phyloP scores from a whole-genome alignment of 2,113 vertebrate species.

The Crotalus horridus region DNA sequence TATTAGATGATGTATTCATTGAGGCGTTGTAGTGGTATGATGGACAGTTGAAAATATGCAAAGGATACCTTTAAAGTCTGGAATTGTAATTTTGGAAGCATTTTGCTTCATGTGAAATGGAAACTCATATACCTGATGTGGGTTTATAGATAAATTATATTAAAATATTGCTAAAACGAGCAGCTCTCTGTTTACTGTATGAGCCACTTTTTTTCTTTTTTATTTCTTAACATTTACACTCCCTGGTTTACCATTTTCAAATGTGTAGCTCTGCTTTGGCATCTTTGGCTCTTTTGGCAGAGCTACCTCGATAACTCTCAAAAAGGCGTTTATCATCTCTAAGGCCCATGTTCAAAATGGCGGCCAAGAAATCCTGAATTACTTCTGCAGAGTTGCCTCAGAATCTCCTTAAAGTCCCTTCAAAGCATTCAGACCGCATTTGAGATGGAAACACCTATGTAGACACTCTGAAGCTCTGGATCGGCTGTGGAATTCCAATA shows the following conservation, averaged over 20 bases:
- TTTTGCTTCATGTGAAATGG: background rate
- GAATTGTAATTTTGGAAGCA: background rate
- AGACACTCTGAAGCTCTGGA: too few species aligned
- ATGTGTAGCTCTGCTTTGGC: too few species aligned
- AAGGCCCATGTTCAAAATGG: too few species aligned
- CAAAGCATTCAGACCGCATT: too few species aligned
- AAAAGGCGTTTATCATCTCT: too few species aligned
- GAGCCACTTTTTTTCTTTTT: constrained; percentile 49
- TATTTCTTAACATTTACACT: constrained; percentile 55
- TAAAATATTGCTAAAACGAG: background rate
- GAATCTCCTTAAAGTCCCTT: too few species aligned
- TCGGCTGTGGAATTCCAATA: too few species aligned
- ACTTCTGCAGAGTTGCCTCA: too few species aligned
- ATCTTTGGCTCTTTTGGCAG: too few species aligned
- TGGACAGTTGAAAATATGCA: background rate
- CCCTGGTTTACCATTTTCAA: background rate
- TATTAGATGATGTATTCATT: constrained; percentile 8
- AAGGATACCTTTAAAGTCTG: background rate
- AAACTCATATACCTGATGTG: constrained; percentile 36
- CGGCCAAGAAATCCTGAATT: too few species aligned
- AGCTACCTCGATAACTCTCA: too few species aligned
- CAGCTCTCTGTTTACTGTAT: background rate
- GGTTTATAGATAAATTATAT: constrained; percentile 20
- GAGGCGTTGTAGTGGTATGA: background rate
- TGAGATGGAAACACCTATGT: too few species aligned